Evolutionary conservation across 2,888 invertebrate genomes (phyloP).

Genomic region (Macrophya annulata): DNA sequence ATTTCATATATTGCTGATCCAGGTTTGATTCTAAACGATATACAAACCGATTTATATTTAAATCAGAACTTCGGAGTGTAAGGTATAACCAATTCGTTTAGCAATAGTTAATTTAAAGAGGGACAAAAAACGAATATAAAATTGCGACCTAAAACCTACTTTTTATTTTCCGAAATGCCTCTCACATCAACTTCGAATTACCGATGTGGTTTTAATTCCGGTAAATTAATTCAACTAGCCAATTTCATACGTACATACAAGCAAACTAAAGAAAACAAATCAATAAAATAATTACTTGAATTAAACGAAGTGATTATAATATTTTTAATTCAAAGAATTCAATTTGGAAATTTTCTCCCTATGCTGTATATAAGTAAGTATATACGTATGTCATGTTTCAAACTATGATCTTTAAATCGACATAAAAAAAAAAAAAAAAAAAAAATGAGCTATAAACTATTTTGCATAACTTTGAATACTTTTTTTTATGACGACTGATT

Average conservation of each 20-base stretch:
- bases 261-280: neutral
- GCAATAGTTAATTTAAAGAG: neutral
- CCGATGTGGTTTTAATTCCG: neutral
- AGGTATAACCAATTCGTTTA: neutral
- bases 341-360: neutral
- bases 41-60: neutral
- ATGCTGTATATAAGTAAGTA: no score
- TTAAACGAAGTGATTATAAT: no score
- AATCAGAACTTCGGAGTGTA: neutral
- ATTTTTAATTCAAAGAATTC: neutral
- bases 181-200: neutral
- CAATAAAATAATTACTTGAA: neutral
- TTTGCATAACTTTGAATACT: neutral
- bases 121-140: slow-evolving; percentile 3
- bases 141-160: slow-evolving; percentile 32
- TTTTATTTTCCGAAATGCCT: slow-evolving; percentile 6
- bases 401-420: neutral
- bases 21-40: neutral
- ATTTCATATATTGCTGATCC: neutral
- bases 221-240: neutral
- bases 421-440: neutral
- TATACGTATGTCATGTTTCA: neutral
- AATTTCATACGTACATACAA: neutral
- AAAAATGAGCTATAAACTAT: neutral
- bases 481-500: neutral